Conservation (phyloP, 2,888 invertebrate genomes). For the Erpobdella octoculata region DNA sequence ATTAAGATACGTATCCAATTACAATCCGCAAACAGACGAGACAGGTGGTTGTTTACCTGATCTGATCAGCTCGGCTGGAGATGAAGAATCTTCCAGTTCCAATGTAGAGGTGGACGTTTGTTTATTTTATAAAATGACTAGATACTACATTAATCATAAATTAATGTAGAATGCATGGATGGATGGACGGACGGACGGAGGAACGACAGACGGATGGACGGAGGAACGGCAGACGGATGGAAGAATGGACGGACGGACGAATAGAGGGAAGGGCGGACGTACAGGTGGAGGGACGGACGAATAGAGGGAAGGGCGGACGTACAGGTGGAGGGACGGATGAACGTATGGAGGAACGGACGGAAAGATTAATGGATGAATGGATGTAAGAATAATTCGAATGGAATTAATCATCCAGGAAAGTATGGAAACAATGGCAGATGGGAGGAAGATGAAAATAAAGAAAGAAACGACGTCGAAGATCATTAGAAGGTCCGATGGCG, state of each 20-base stretch:
- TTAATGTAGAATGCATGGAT: too few relatives aligned
- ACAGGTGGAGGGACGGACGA: too few relatives aligned
- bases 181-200: too few relatives aligned
- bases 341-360: not conserved
- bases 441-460: not conserved
- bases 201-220: too few relatives aligned
- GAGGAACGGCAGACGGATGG: too few relatives aligned
- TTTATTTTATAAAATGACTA: too few relatives aligned
- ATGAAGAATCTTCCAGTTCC: too few relatives aligned
- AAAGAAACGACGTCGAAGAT: not conserved
- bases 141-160: too few relatives aligned
- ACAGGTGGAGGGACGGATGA: not conserved
- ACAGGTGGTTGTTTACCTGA: not conserved
- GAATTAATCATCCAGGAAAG: slow-evolving; percentile 13
- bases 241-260: too few relatives aligned
- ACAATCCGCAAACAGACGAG: not conserved
- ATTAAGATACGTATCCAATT: not conserved
- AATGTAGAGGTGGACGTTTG: too few relatives aligned
- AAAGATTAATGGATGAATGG: not conserved
- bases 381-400: not conserved
- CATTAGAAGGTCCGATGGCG: not conserved
- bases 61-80: too few relatives aligned
- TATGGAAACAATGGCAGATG: not conserved
- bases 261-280: too few relatives aligned
- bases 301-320: not conserved